Conservation (phyloP, 2,888 invertebrate genomes). For the Cantharis flavilabris region DNA sequence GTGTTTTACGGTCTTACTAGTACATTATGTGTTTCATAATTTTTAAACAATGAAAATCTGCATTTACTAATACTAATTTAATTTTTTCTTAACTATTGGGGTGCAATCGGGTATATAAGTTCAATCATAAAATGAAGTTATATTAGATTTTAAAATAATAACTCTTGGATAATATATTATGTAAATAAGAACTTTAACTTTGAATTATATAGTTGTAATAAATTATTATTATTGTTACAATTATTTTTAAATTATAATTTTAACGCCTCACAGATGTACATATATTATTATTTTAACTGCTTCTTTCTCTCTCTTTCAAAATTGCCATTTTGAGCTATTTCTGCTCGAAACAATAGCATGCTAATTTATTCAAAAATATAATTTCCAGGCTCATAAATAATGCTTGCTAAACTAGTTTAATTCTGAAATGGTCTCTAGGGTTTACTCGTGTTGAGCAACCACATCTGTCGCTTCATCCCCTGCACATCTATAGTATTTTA, state of each 20-base stretch:
- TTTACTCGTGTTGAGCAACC: conserved; percentile 36
- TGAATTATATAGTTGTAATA: too few species aligned
- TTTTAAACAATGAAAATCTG: too few species aligned
- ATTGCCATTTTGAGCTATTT: conserved; percentile 17
- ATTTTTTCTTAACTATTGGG: too few species aligned
- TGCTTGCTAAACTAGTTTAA: conserved; percentile 41
- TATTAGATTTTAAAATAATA: too few species aligned
- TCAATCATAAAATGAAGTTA: too few species aligned
- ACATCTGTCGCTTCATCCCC: conserved; percentile 39
- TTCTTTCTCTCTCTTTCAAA: conserved; percentile 7
- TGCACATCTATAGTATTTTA: conserved; percentile 14
- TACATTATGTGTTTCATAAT: too few species aligned
- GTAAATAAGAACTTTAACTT: too few species aligned
- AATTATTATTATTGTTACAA: too few species aligned
- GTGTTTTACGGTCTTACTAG: too few species aligned
- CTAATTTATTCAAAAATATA: conserved; percentile 39
- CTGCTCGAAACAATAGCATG: conserved; percentile 22
- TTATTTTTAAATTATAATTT: not conserved
- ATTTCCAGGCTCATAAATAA: conserved; percentile 43
- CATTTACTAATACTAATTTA: too few species aligned
- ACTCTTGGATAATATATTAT: too few species aligned
- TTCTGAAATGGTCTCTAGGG: conserved; percentile 37
- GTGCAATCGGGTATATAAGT: too few species aligned
- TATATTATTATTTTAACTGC: not conserved
- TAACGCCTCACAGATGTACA: not conserved